Base-by-base conservation (phyloP, 2,888 invertebrate species). In the Apotomis turbidana region DNA sequence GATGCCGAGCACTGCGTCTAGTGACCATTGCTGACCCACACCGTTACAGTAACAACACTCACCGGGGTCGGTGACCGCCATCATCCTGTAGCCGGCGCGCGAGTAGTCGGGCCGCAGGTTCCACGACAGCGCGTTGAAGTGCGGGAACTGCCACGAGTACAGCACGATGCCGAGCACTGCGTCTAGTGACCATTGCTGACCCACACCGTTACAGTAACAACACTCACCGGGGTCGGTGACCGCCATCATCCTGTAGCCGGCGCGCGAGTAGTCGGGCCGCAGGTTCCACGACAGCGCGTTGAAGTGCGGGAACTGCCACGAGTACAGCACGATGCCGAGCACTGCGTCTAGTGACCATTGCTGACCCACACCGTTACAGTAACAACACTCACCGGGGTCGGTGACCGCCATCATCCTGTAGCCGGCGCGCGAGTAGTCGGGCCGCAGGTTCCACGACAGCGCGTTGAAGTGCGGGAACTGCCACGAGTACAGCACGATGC, bases 191-290 rank as follows among this genome's bases (percentile, higher is more conserved):
- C 15, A 1, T 0, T 15, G 15, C 15, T 15, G 15, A 15, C 15
- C 15, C 15, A 15, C 15, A 15, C 15, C 41, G 6, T 41, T 41
- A 4, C 4, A 38, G 41, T 44, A 61, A 61, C 12, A 61, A 12
- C 38, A 61, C 54, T 54, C 54, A 54, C 54, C 54, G 13, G 54
- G 54, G 54, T 54, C 54, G n/a, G 52, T 58, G 58, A 38, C 27
- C 58, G 58, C 58, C 36, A 58, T 58, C 27, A 58, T 58, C 10
- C 38, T 41, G 27, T 61, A 63, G 12, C 52, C 52, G 52, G 52
- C 52, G 52, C 52, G 52, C 52, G 52, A 52, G 52, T 52, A 52
- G 52, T 52, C 52, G 12, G 27, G 36, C 52, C 52, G 52, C 52
- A 52, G 52, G 52, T 52, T 52, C 52, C 52, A 52, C 52, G 52